Base-by-base conservation (phyloP, 2,113 vertebrate genomes). In the Barbus barbus region DNA sequence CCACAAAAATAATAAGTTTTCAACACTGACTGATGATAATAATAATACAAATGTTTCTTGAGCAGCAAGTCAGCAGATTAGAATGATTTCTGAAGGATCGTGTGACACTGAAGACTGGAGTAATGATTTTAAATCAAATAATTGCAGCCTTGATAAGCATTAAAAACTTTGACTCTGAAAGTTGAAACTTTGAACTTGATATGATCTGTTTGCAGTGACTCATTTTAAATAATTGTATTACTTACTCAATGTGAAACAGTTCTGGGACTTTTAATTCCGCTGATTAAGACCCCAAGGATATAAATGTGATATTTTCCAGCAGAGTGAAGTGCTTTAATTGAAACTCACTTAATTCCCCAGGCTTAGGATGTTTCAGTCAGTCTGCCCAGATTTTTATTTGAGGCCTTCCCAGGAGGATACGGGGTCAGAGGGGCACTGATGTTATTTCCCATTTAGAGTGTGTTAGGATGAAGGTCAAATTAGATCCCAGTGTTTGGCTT, bases 391-490 rank as follows among this genome's bases (percentile, higher is more conserved):
- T 38, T 84, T 85, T 89, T 86, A 90, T 90, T n/a, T 90, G 80
- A 88, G 88, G 88, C 41, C 89, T 77, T 69, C 82, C 58, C 36
- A 90, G 20, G 88, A 91, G 90, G 91, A 88, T 89, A 38, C 83
- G 85, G 89, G 86, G 85, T 92, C 89, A 84, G 87, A 74, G 80
- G 87, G 36, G 67, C 82, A 80, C 87, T 82, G 84, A 84, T 89
- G 92, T 90, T 87, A 91, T 93, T 92, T 94, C 89, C 89, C 92
- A 92, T 86, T 11, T 44, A 12, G 41, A 44, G 41, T 11, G 12
- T 2, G 3, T 86, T 51, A 51, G 71, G 79, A 85, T 75, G 24
- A 73, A 87, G 33, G 26, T 78, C 33, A 36, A 61, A 33, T 53
- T 78, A 6, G 22, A 78, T 53, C 12, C 3, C 20, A 0, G 14